Conservation (phyloP, 2,797 vertebrate genomes). For the Numenius phaeopus region DNA sequence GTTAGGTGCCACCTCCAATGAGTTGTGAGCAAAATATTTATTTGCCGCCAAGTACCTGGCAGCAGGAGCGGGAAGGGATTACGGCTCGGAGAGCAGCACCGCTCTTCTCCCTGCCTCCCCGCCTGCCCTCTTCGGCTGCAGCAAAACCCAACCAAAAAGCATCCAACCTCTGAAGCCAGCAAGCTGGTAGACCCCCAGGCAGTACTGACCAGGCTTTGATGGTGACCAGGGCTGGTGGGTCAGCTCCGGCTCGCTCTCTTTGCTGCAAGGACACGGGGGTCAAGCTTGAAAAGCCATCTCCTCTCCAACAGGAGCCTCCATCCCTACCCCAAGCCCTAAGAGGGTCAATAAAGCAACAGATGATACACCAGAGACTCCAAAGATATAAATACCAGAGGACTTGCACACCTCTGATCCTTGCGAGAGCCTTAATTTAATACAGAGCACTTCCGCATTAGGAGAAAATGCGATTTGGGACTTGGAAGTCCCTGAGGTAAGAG, state of each 20-base stretch:
- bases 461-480: constrained; percentile 54
- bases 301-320: not conserved
- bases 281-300: not conserved
- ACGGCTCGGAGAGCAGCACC: not conserved
- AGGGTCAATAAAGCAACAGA: not conserved
- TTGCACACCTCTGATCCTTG: not conserved
- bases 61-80: not conserved
- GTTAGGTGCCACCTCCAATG: constrained; percentile 60
- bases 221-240: not conserved
- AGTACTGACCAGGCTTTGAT: not conserved
- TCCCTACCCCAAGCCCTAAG: not conserved
- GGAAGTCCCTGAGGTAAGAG: not conserved
- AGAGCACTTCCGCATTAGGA: not conserved
- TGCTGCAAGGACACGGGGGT: not conserved
- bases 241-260: not conserved
- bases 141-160: not conserved
- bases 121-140: not conserved
- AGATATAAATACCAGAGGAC: not conserved
- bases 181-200: not conserved
- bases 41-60: constrained; percentile 7
- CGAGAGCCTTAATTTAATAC: not conserved
- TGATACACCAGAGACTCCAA: not conserved
- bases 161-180: not conserved
- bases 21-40: constrained; percentile 71
- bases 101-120: not conserved